Evolutionary conservation across 2,888 invertebrate species (phyloP), one percentile per base, ranked within the genome.

Genomic region (Drosophila pseudotakahashii): DNA sequence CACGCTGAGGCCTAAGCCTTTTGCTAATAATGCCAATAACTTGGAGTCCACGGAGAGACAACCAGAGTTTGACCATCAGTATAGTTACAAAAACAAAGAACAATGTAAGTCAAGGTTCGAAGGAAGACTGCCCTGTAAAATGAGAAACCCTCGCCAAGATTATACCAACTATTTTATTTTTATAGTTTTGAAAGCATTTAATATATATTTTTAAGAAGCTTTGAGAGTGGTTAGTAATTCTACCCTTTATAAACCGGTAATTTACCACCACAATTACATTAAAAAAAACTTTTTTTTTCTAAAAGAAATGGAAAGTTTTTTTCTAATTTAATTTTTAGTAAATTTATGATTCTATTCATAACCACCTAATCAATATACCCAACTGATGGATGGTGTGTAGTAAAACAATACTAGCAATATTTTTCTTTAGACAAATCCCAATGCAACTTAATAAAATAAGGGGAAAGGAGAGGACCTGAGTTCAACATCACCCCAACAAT

Each of bases 21-120:
- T 81, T 77, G 63, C 88, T 88, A 82, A 82, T 82, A 82, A 82
- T 75, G 86, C 85, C 88, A 82, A 82, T 82, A 85, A 79, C 72
- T 48, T 32, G 47, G 47, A 48, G 39, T 44, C 30, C 64, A 16
- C 39, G 50, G 39, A 44, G 48, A 50, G 48, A 63, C 41, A 26
- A 30, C 44, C 50, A 53, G 16, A 34, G 62, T 73, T 61, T 51
- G 73, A 51, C 41, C 41, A 30, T 36, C n/a, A 23, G 16, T 16
- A 6, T 39, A 32, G 32, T 23, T 58, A 9, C 45, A 32, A 61
- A 13, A 14, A 36, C 3, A 6, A 13, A 7, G 4, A 14, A 7
- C 0, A 16, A 14, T 4, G 16, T 4, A 2, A 5, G 2, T 13
- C 2, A 1, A 13, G 19, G 13, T 14, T 14, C 23, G 54, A 41